phyloP scores from a whole-genome alignment of 2,888 invertebrate genomes.

The Cataglyphis altisquamis region DNA sequence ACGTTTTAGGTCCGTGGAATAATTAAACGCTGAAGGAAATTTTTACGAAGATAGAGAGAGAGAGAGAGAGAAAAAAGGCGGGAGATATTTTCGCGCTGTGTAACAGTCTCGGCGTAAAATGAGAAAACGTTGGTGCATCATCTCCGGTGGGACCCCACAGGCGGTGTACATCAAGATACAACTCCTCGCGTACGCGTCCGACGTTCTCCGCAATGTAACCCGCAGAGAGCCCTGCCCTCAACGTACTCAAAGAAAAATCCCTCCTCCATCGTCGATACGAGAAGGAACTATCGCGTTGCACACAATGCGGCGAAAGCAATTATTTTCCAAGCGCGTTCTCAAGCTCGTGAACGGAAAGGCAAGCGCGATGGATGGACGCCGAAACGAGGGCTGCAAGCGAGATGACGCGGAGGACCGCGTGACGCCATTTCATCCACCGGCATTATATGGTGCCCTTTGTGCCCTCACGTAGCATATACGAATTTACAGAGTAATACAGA shows the following conservation, averaged over 20 bases:
- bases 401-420: conserved; percentile 40
- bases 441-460: conserved; percentile 36
- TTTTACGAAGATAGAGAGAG: conserved; percentile 2
- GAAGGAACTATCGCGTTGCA: conserved; percentile 64
- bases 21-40: conserved; percentile 50
- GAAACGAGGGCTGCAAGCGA: conserved; percentile 44
- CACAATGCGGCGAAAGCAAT: conserved; percentile 70
- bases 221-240: conserved; percentile 22
- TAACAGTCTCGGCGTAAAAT: conserved; percentile 42
- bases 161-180: conserved; percentile 39
- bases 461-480: background rate
- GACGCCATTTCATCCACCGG: conserved; percentile 30
- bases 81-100: conserved; percentile 36
- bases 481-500: conserved; percentile 29
- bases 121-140: conserved; percentile 34
- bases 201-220: conserved; percentile 29
- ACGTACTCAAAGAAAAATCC: conserved; percentile 31
- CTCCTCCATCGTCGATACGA: conserved; percentile 36
- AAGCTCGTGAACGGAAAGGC: conserved; percentile 58
- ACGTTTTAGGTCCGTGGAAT: conserved; percentile 36
- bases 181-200: conserved; percentile 22
- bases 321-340: conserved; percentile 55
- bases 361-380: conserved; percentile 27
- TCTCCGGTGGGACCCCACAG: conserved; percentile 15
- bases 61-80: background rate